A percentile compares a stretch with the other conserved stretches of the same genome.
Conservation (phyloP, 2,113 vertebrate species). For the Rhynchomys soricoides region DNA sequence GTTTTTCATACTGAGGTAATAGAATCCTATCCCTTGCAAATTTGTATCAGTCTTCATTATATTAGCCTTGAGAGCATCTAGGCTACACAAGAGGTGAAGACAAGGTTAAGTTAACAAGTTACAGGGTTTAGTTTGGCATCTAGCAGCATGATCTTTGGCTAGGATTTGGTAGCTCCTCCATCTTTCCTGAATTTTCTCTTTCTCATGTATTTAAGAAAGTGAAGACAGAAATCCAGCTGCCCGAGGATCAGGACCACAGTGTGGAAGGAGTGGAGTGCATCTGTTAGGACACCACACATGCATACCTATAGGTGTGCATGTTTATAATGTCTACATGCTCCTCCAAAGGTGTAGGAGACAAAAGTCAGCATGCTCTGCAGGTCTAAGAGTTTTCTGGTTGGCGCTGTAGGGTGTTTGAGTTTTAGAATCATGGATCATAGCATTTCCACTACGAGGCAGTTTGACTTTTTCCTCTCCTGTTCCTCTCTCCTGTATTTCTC, state of each 20-base stretch:
- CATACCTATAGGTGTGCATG: not conserved
- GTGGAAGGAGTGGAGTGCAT: not conserved
- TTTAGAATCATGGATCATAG: not conserved
- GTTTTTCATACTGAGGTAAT: not conserved
- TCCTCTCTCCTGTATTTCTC: not conserved
- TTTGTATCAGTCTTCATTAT: not conserved
- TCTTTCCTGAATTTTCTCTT: constrained; percentile 3
- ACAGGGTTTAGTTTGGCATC: not conserved
- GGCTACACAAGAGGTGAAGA: not conserved
- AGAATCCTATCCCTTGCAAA: not conserved
- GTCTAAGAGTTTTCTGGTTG: not conserved
- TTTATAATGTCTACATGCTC: not conserved
- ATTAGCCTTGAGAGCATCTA: not conserved
- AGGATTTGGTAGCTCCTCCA: not conserved
- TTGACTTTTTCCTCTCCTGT: not conserved
- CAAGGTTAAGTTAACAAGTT: not conserved
- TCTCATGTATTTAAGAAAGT: constrained; percentile 21
- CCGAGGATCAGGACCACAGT: not conserved
- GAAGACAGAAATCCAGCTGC: not conserved
- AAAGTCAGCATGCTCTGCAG: not conserved
- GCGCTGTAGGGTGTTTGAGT: not conserved
- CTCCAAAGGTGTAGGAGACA: not conserved
- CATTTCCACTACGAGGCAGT: not conserved
- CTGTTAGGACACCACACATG: not conserved
- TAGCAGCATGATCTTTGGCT: not conserved